Conservation (phyloP, 2,113 vertebrate species). For the Anguilla rostrata region DNA sequence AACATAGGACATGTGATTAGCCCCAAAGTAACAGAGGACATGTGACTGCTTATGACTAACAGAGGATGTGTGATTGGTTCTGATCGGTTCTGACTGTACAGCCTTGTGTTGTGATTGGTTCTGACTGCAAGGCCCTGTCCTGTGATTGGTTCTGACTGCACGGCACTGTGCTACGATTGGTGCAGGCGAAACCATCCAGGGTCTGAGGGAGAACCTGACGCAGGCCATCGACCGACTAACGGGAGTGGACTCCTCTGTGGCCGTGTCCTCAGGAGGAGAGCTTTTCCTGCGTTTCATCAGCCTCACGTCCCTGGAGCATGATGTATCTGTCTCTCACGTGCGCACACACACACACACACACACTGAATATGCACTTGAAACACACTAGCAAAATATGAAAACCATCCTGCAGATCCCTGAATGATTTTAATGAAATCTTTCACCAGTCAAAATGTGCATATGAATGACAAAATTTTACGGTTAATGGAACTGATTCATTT, state of each 20-base stretch:
- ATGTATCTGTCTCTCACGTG: constrained; percentile 57
- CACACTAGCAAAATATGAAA: too few species aligned
- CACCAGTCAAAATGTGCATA: too few species aligned
- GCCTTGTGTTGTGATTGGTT: too few species aligned
- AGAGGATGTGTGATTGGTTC: background rate
- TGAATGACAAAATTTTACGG: too few species aligned
- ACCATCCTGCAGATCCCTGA: too few species aligned
- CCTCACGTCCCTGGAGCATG: constrained; percentile 88
- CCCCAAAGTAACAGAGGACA: too few species aligned
- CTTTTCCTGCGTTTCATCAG: constrained; percentile 97
- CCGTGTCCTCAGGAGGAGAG: constrained; percentile 91
- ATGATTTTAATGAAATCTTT: too few species aligned
- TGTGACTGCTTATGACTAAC: background rate
- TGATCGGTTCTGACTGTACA: too few species aligned
- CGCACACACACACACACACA: too few species aligned
- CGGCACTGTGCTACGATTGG: background rate
- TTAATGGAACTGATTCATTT: too few species aligned
- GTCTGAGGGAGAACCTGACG: constrained; percentile 86
- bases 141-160: background rate
- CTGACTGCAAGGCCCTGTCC: too few species aligned
- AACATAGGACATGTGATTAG: background rate
- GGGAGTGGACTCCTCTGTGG: constrained; percentile 88
- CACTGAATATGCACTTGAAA: too few species aligned
- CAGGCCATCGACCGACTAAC: constrained; percentile 80
- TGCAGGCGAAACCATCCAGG: constrained; percentile 88